A percentile compares a stretch with the other conserved stretches of the same genome.
These are phyloP conservation scores for Ectropis grisescens DNA, from an alignment of 1,140 invertebrate genomes.

Conservation along the genomic window DNA sequence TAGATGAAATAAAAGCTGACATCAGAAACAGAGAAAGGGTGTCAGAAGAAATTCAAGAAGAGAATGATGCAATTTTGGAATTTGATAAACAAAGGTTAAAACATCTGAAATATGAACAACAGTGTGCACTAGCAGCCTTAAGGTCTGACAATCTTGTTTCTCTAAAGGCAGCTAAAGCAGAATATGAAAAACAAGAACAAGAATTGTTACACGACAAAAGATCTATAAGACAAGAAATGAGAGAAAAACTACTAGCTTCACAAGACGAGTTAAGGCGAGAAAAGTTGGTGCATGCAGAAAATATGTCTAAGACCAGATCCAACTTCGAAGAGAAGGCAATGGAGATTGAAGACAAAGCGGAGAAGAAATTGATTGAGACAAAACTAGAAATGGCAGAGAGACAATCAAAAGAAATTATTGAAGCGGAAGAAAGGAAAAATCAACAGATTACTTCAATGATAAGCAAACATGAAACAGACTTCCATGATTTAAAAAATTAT, in stretches of 20 bases:
- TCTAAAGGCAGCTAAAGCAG: conserved; percentile 61
- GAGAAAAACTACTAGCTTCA: conserved; percentile 79
- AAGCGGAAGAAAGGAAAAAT: conserved; percentile 93
- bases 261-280: conserved; percentile 65
- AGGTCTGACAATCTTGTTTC: conserved; percentile 70
- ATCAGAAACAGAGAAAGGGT: conserved; percentile 88
- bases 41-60: conserved; percentile 88
- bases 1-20: conserved; percentile 85
- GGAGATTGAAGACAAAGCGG: conserved; percentile 83
- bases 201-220: conserved; percentile 86
- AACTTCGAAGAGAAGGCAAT: conserved; percentile 82
- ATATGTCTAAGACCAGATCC: conserved; percentile 76
- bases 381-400: conserved; percentile 82
- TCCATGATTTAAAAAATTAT: conserved; percentile 91
- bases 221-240: conserved; percentile 78
- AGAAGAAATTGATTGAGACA: conserved; percentile 81
- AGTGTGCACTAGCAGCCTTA: conserved; percentile 83
- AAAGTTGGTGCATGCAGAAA: conserved; percentile 61
- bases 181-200: conserved; percentile 79
- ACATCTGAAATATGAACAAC: conserved; percentile 92
- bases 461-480: conserved; percentile 86
- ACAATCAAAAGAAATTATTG: conserved; percentile 81
- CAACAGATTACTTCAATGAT: conserved; percentile 85
- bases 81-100: conserved; percentile 94
- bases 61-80: conserved; percentile 89